These are phyloP conservation scores for Mormoops blainvillei DNA, from an alignment of 2,113 vertebrate genomes.

Conservation along the genomic window DNA sequence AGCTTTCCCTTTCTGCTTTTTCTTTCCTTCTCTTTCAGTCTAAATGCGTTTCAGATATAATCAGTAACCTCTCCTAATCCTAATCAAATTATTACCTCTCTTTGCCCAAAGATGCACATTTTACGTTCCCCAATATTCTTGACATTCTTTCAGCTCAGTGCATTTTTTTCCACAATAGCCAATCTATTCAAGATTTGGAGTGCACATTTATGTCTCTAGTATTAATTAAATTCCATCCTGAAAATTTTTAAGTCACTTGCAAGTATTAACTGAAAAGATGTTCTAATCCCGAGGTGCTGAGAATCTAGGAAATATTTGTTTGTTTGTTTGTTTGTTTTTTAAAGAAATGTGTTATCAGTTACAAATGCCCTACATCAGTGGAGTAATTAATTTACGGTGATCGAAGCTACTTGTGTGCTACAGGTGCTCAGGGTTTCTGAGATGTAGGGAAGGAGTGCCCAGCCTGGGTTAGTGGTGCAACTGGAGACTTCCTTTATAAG, in stretches of 20 bases:
- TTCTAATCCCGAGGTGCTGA: not conserved
- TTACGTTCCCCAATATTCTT: not conserved
- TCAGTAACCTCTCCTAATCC: not conserved
- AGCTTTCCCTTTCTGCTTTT: not conserved
- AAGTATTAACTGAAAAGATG: slow-evolving; percentile 32
- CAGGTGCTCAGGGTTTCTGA: not conserved
- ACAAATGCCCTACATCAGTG: not conserved
- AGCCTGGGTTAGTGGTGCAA: not conserved
- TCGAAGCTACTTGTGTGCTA: not conserved
- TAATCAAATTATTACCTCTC: not conserved
- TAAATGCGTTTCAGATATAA: not conserved
- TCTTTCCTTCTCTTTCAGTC: not conserved
- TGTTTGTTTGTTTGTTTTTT: not conserved
- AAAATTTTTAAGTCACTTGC: not conserved
- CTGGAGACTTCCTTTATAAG: not conserved
- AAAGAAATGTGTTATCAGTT: not conserved
- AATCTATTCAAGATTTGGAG: not conserved
- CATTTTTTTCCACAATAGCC: not conserved
- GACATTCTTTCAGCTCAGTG: not conserved
- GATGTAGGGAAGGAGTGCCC: not conserved
- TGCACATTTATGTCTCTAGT: not conserved
- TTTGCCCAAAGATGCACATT: not conserved
- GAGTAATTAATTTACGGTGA: not conserved
- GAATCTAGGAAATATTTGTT: not conserved
- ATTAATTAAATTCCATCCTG: slow-evolving; percentile 33